Percentiles rank a stretch among this genome's conserved stretches.
Conservation (phyloP, 2,113 vertebrate genomes). For the Bombycilla garrulus region DNA sequence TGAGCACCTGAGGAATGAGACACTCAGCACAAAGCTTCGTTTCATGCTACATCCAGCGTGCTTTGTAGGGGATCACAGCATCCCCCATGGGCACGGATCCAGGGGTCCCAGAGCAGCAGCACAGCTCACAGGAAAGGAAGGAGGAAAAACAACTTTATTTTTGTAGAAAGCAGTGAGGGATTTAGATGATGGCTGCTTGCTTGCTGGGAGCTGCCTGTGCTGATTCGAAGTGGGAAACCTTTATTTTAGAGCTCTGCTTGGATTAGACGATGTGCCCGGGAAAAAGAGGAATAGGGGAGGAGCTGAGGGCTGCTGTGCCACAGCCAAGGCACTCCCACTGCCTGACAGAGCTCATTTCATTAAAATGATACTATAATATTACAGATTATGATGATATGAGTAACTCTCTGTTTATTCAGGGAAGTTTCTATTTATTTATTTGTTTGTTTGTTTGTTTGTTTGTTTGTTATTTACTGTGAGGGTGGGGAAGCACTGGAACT, state of each 20-base stretch:
- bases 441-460: neutral
- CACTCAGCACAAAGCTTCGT: neutral
- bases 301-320: neutral
- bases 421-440: neutral
- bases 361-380: neutral
- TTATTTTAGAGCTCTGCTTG: neutral
- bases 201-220: neutral
- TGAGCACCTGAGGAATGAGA: neutral
- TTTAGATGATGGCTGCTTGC: neutral
- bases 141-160: neutral
- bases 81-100: neutral
- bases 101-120: neutral
- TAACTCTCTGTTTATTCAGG: neutral
- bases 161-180: neutral
- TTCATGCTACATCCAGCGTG: neutral
- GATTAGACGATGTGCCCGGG: rapidly evolving
- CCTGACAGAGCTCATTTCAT: neutral
- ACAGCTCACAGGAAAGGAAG: neutral
- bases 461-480: neutral
- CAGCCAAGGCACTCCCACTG: neutral
- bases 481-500: neutral
- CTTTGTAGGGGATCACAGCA: neutral
- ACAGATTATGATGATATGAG: neutral
- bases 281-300: neutral
- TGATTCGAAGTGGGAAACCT: neutral